Evolutionary conservation across 2,113 vertebrate genomes (phyloP), one percentile per base, ranked within the genome.

Genomic region (Barnardius zonarius): DNA sequence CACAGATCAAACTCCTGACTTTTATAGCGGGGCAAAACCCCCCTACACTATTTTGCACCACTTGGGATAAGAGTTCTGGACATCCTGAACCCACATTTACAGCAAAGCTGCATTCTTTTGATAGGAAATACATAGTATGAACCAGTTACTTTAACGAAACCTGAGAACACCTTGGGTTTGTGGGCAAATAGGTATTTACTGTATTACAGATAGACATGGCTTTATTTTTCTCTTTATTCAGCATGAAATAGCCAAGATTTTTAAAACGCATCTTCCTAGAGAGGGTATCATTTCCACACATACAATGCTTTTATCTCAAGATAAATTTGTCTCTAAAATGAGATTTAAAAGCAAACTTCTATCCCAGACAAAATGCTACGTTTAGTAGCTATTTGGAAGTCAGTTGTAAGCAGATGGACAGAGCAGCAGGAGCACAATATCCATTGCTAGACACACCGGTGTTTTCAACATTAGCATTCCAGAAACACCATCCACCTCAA

Each of bases 381-480:
- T 95, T 95, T 96, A 95, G 89, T 91, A 95, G 83, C 94, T 96
- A 92, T 97, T 97, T 96, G 97, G 95, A 97, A 94, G 91, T 95
- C 73, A 95, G 81, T 82, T 95, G 79, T 16, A 88, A 97, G 73
- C 98, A 98, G 97, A 98, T 97, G 97, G 97, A 93, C 46, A 77
- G 79, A 93, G 88, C 96, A 93, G 97, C 95, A 95, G 98, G 96
- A 98, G 83, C 85, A 62, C 48, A 80, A 86, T 49, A 31, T 70
- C 89, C 70, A 35, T 30, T 0, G 8, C 62, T 69, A 92, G 90
- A 84, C 86, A 93, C 15, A 88, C 18, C 27, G 70, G 41, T 73
- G 43, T 89, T 94, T 86, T 91, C 84, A 43, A 46, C 33, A 79
- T 57, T 31, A 94, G 43, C 44, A 79, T 68, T 75, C 83, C 3